Base-by-base conservation (phyloP, 2,888 invertebrate genomes). In the Drosophila incognita region DNA sequence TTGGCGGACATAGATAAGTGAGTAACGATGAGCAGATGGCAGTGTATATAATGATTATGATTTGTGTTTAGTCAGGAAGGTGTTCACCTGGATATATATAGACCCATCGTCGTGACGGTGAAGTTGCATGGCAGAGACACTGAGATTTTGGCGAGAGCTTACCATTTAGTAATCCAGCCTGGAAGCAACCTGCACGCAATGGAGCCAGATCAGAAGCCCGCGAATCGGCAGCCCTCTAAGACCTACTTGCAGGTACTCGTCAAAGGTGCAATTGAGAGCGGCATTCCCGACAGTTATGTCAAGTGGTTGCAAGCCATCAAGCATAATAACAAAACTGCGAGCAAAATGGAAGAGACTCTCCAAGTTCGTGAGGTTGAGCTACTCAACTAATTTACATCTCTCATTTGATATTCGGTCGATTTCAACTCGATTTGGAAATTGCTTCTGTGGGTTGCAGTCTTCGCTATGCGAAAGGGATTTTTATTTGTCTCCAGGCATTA, bases 241-340 rank as follows among this genome's bases (percentile, higher is more conserved):
- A 94, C 96, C 8, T 98, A 98, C 90, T 93, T 95, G 87, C 90
- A 92, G 72, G 92, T 92, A 31, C 78, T 93, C 11, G 89, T 93
- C 0, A 90, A 92, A 72, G 93, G 93, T 15, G 92, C 93, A 56
- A 81, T 89, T 4, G 92, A 93, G 75, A 91, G 91, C 6, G 93
- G 94, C 2, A 92, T 99, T 42, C 98, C 98, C 0, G 90, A 93
- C 8, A 94, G 95, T 48, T 99, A 99, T 90, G 94, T 97, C 18
- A 89, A 94, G 18, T 94, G 94, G 81, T 93, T 99, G 70, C 94
- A 95, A 89, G 93, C 92, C 31, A 94, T 98, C 56, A 95, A 95
- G 62, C 95, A 98, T 91, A 98, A 98, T 92, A 96, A 95, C 81
- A 95, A 95, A 93, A 92, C 92, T 56, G 96, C 94, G 81, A 90